phyloP scores from a whole-genome alignment of 2,888 invertebrate genomes.

The Rhagophthalmus giganteus region DNA sequence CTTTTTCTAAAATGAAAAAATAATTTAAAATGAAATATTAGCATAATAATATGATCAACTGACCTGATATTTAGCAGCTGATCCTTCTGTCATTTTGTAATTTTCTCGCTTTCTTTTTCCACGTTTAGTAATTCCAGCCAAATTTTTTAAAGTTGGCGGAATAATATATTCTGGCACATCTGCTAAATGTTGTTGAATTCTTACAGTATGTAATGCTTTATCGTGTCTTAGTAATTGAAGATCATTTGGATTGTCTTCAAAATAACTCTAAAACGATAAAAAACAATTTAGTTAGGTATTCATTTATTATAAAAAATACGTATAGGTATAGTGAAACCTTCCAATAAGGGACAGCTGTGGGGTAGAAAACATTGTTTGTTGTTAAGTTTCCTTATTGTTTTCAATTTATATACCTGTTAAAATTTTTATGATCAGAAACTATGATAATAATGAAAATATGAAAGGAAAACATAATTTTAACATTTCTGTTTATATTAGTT shows the following conservation, averaged over 20 bases:
- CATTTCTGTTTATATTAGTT: too few species aligned
- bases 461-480: too few species aligned
- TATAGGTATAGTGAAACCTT: too few species aligned
- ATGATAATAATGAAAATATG: too few species aligned
- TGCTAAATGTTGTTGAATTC: conserved; percentile 79
- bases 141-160: conserved; percentile 73
- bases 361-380: too few species aligned
- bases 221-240: conserved; percentile 82
- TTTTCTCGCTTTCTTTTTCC: conserved; percentile 40
- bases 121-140: conserved; percentile 58
- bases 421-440: too few species aligned
- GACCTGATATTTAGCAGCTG: conserved; percentile 42
- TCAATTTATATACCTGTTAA: too few species aligned
- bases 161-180: conserved; percentile 93
- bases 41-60: conserved; percentile 1
- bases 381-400: too few species aligned
- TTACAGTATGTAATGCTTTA: conserved; percentile 82
- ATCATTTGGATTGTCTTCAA: conserved; percentile 90
- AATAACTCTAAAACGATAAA: conserved; percentile 67
- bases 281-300: background rate
- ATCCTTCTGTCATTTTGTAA: conserved; percentile 39
- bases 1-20: conserved; percentile 60
- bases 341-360: too few species aligned
- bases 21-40: conserved; percentile 4
- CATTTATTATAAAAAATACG: background rate